Conservation (phyloP, 2,797 vertebrate genomes). For the Gouania willdenowi region DNA sequence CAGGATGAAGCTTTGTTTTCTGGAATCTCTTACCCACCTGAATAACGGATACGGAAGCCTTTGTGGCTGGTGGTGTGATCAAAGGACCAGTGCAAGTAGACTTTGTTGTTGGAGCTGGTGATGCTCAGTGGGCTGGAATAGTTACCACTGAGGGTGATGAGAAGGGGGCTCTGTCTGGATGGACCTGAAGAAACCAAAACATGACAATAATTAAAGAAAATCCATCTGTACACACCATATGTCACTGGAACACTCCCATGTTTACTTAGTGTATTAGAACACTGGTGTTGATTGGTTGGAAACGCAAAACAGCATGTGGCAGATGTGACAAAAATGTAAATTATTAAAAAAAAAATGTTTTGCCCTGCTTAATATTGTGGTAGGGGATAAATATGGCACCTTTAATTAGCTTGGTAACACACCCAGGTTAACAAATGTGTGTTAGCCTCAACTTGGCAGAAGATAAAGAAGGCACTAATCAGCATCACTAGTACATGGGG, state of each 20-base stretch:
- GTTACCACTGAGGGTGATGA: conserved; percentile 94
- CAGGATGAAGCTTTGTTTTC: not conserved
- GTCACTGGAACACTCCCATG: not conserved
- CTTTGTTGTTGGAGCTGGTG: conserved; percentile 88
- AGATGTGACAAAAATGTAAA: not conserved
- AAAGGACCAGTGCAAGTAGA: conserved; percentile 96
- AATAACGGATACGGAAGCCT: conserved; percentile 95
- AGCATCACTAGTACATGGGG: conserved; percentile 38
- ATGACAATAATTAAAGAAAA: not conserved
- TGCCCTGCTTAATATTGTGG: conserved; percentile 17
- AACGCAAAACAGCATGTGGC: not conserved
- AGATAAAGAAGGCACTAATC: conserved; percentile 57
- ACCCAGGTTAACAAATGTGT: conserved; percentile 32
- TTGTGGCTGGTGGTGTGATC: conserved; percentile 95
- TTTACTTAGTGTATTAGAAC: not conserved
- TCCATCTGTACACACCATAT: too few relatives aligned
- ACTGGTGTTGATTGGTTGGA: not conserved
- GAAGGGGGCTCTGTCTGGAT: conserved; percentile 88
- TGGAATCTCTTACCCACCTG: conserved; percentile 70
- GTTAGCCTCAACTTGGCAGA: conserved; percentile 22
- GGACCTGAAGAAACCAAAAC: conserved; percentile 75
- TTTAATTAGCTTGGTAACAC: conserved; percentile 38
- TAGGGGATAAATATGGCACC: not conserved
- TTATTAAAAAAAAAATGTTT: conserved; percentile 1
- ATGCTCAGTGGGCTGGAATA: conserved; percentile 90